Base-by-base conservation (phyloP, 2,888 invertebrate species). In the Polietes domitor region DNA sequence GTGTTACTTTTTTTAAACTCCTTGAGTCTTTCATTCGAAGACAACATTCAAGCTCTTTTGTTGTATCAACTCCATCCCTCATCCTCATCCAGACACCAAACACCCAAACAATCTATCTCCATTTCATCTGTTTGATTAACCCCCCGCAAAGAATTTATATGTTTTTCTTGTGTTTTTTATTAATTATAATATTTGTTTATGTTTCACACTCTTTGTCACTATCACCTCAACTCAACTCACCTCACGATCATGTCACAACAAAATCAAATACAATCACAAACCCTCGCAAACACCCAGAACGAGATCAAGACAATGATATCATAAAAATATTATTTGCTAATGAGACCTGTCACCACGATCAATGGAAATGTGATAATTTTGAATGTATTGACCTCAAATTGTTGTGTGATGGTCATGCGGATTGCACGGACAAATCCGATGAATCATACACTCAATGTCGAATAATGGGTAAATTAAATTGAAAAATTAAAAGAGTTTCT, bases 351-450 rank as follows among this genome's bases (percentile, higher is more conserved):
- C 87, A 77, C 58, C 10, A 79, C 41, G 77, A 93, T 87, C 93
- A 92, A 85, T 95, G 94, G 94, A 93, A 93, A 89, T 96, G 96
- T 92, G 93, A 93, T 88, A 94, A 94, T 91, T 94, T 94, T 89
- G 91, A 93, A 90, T 95, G 95, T 92, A 94, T 95, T 87, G 93
- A 93, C 87, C 90, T 89, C 87, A 92, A 92, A 83, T 93, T 93
- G 89, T 91, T 93, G 87, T 95, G 96, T 91, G 93, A 96, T 92
- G 91, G 92, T 32, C 85, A 88, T 10, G 82, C 78, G 19, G 94
- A 96, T 91, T 96, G 96, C 91, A 82, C 87, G 9, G 95, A 95
- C 89, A 92, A 92, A 72, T 93, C 93, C 37, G 95, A 95, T 89
- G 95, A 95, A 89, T 88, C 86, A 76, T 85, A 87, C 58, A 86